A percentile compares a stretch with the other conserved stretches of the same genome.
These are phyloP conservation scores for Hypotaenidia philippensis DNA, from an alignment of 2,797 vertebrate species.

Conservation along the genomic window DNA sequence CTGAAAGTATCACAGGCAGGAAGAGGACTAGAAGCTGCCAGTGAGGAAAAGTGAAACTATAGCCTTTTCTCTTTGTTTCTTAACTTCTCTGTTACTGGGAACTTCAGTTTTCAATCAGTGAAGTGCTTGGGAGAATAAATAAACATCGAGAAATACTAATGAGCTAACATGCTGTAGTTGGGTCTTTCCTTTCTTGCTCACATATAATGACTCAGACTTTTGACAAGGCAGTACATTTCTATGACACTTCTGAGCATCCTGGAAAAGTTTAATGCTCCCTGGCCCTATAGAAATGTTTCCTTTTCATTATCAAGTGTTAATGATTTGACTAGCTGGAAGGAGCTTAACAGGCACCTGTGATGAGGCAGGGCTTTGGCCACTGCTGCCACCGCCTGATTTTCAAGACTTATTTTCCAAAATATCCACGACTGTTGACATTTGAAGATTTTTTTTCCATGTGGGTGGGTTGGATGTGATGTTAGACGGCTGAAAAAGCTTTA, in stretches of 20 bases:
- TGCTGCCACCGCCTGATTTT: background rate
- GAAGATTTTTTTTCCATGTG: background rate
- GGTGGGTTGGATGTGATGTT: background rate
- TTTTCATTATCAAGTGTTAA: background rate
- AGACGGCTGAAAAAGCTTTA: background rate
- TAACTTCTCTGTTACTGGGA: background rate
- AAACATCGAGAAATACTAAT: background rate
- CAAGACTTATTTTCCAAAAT: background rate
- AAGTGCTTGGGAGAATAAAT: background rate
- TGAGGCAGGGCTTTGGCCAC: background rate
- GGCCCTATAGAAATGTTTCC: background rate
- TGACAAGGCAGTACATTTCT: background rate
- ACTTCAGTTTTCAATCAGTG: background rate
- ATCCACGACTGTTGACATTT: background rate
- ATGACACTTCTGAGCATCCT: background rate
- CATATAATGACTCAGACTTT: background rate
- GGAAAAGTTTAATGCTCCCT: background rate
- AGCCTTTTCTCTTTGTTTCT: background rate
- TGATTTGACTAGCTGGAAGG: background rate
- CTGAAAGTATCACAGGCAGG: fast-evolving
- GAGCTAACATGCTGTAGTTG: background rate
- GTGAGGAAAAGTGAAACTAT: background rate
- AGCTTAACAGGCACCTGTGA: fast-evolving
- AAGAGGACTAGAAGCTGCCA: background rate
- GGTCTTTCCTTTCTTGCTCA: background rate